These are phyloP conservation scores for Rhamphomyia laevipes DNA, from an alignment of 2,888 invertebrate species.

Conservation along the genomic window DNA sequence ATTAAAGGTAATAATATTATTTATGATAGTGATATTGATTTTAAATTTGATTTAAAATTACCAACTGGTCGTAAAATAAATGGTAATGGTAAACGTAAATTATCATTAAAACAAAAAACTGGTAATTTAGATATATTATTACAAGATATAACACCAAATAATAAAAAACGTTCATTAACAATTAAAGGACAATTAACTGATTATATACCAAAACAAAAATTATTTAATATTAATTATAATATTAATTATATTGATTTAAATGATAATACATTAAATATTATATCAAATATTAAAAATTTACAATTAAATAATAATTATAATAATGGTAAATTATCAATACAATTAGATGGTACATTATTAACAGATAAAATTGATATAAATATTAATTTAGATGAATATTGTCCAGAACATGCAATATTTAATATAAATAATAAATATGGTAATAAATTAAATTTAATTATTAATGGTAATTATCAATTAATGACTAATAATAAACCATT, in stretches of 20 bases:
- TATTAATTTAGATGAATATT: conserved; percentile 26
- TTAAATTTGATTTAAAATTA: conserved; percentile 19
- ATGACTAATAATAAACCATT: conserved; percentile 34
- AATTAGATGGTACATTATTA: conserved; percentile 17
- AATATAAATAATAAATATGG: conserved; percentile 40
- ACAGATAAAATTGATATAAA: conserved; percentile 26
- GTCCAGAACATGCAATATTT: conserved; percentile 29
- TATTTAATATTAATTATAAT: conserved; percentile 34
- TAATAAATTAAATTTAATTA: conserved; percentile 33
- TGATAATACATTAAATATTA: conserved; percentile 38
- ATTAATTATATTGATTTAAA: conserved; percentile 38
- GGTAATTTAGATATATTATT: conserved; percentile 42
- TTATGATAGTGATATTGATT: conserved; percentile 25
- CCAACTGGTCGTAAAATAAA: conserved; percentile 32
- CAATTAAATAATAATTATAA: conserved; percentile 22
- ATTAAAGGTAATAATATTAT: conserved; percentile 18
- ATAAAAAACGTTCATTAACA: conserved; percentile 32
- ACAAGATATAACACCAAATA: conserved; percentile 25
- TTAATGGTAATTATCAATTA: conserved; percentile 37
- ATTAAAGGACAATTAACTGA: conserved; percentile 33
- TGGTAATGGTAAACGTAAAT: conserved; percentile 30
- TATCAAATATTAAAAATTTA: conserved; percentile 33
- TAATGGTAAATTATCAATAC: not conserved
- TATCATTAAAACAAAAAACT: conserved; percentile 33
- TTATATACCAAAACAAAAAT: conserved; percentile 34